Conservation (phyloP, 2,113 vertebrate species). For the Burhinus oedicnemus region DNA sequence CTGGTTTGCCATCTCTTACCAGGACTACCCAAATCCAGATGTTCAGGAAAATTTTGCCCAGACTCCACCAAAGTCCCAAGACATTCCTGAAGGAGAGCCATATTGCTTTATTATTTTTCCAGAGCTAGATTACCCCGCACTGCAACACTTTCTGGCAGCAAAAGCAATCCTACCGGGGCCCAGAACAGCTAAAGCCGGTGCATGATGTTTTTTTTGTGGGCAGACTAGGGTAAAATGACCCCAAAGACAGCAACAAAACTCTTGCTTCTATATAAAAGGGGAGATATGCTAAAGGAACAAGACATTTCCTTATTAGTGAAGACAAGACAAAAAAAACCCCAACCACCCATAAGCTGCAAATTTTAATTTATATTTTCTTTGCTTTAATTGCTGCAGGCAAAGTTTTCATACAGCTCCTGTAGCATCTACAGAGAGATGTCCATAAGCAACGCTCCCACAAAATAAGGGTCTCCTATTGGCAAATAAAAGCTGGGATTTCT, state of each 20-base stretch:
- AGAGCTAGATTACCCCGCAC: not conserved
- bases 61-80: not conserved
- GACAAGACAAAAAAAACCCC: not conserved
- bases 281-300: not conserved
- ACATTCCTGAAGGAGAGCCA: constrained; percentile 9
- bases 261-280: not conserved
- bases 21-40: not conserved
- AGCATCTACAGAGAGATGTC: not conserved
- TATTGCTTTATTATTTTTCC: not conserved
- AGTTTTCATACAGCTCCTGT: not conserved
- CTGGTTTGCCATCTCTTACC: not conserved
- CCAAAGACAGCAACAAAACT: not conserved
- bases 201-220: not conserved
- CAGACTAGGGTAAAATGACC: not conserved
- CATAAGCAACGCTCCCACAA: not conserved
- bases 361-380: not conserved
- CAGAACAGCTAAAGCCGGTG: not conserved
- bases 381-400: not conserved
- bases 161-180: not conserved
- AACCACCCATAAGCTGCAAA: not conserved
- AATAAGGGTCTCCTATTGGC: not conserved
- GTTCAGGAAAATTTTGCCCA: constrained; percentile 7
- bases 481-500: not conserved
- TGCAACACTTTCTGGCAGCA: not conserved
- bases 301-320: not conserved